Evolutionary conservation across 2,888 invertebrate species (phyloP), one percentile per base, ranked within the genome.

Genomic region (Microdon myrmicae): DNA sequence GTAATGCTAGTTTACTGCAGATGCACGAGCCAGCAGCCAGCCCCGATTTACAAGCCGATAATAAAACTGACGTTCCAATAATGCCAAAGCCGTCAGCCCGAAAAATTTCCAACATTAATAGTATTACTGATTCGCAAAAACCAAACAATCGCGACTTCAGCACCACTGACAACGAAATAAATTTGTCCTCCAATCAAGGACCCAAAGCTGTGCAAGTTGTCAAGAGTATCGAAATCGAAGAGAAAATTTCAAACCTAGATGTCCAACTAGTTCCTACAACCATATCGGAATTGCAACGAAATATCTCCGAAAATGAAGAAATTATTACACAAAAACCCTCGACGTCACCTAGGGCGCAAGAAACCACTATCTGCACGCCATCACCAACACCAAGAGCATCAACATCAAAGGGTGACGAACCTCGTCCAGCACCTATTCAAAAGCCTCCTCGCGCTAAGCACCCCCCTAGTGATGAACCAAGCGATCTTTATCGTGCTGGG

Each of bases 311-410:
- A 12, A 37, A 58, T 9, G 32, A 39, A 4, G 43, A 61, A 54
- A 38, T 35, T 10, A 66, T 66, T 10, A 69, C 61, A 20, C 53
- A 48, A 1, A 68, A 68, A 64, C 68, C 68, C 14, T 67, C 68
- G 12, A 67, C 67, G 37, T 35, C 54, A 45, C 51, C 12, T 8
- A 45, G 20, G 6, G 16, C 23, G 5, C 34, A 45, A 13, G 45
- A 39, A 22, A 6, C 38, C 1, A 4, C 32, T 3, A 17, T 23
- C 3, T 45, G 51, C 28, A 47, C 17, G 9, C 19, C 32, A 6
- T 23, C 35, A 19, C 66, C 68, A 12, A 54, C 68, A 1, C 31
- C 54, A 31, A 20, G 39, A n/a, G 59, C 71, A 1, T 48, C 64
- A 1, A 68, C 68, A 29, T 59, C 68, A n/a, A 47, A 32, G 2